Evolutionary conservation across 92 coral and sea anemone genomes (phyloP).

Genomic region (Blastomussa wellsi): DNA sequence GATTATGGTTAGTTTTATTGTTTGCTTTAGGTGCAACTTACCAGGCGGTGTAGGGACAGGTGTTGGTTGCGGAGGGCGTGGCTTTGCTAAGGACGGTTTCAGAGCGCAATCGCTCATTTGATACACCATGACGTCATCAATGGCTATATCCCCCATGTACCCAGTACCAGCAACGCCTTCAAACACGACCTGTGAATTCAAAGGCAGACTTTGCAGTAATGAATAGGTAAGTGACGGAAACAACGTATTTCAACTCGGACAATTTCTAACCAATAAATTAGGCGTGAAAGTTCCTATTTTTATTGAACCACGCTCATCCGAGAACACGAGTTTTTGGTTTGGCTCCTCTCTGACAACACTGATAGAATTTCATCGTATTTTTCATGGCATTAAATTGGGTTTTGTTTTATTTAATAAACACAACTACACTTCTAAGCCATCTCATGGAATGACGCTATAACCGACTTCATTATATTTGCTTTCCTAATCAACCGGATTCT

Average conservation of each 20-base stretch:
- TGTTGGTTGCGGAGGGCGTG: conserved; percentile 32
- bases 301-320: not conserved
- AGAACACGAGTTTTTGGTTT: not conserved
- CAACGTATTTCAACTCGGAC: not conserved
- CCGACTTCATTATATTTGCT: not conserved
- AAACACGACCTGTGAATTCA: conserved; percentile 71
- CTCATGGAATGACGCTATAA: not conserved
- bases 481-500: not conserved
- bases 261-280: not conserved
- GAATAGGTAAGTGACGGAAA: not conserved
- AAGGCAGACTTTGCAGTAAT: not conserved
- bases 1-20: not conserved
- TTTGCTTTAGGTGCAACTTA: conserved; percentile 12
- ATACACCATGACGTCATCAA: conserved; percentile 67
- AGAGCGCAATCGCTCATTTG: not conserved
- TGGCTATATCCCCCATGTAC: conserved; percentile 86
- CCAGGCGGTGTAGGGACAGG: conserved; percentile 52
- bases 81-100: conserved; percentile 3
- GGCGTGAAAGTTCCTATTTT: not conserved
- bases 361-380: not conserved
- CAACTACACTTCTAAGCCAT: not conserved
- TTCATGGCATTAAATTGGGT: not conserved
- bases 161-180: conserved; percentile 86
- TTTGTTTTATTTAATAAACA: too few species aligned
- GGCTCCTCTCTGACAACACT: not conserved